These are phyloP conservation scores for Lithobates sylvaticus DNA, from an alignment of 2,797 vertebrate species.

Conservation along the genomic window DNA sequence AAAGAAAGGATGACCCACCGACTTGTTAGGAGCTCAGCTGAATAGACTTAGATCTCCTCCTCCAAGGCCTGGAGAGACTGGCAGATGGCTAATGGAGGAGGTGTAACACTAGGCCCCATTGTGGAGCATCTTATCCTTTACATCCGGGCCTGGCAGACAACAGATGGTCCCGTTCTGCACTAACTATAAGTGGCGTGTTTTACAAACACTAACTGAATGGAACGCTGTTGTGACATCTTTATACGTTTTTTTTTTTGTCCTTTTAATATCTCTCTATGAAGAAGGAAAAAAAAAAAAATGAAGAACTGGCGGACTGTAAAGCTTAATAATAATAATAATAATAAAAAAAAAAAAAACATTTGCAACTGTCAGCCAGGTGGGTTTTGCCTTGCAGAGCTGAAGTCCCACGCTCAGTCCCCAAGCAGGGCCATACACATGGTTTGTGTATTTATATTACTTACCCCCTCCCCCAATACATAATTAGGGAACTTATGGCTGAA, in stretches of 20 bases:
- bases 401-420: too few relatives aligned
- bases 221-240: neutral
- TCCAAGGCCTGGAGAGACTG: constrained; percentile 5
- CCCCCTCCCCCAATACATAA: too few relatives aligned
- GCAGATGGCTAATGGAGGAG: constrained; percentile 45
- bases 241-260: neutral
- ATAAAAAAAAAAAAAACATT: neutral
- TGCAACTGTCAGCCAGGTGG: neutral
- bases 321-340: too few relatives aligned
- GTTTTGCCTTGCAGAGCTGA: too few relatives aligned
- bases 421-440: too few relatives aligned
- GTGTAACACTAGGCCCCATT: constrained; percentile 45
- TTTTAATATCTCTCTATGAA: neutral
- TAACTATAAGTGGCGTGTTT: constrained; percentile 11
- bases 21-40: constrained; percentile 16
- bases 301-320: too few relatives aligned
- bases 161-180: constrained; percentile 42
- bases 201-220: neutral
- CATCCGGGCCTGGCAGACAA: constrained; percentile 21
- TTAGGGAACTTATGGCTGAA: too few relatives aligned
- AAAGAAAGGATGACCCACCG: constrained; percentile 1
- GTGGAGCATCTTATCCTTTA: constrained; percentile 43
- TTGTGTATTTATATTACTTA: too few relatives aligned
- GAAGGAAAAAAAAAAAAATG: neutral
- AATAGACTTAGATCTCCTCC: constrained; percentile 18